Conservation (phyloP, 2,888 invertebrate genomes). For the Chymomyza amoena region DNA sequence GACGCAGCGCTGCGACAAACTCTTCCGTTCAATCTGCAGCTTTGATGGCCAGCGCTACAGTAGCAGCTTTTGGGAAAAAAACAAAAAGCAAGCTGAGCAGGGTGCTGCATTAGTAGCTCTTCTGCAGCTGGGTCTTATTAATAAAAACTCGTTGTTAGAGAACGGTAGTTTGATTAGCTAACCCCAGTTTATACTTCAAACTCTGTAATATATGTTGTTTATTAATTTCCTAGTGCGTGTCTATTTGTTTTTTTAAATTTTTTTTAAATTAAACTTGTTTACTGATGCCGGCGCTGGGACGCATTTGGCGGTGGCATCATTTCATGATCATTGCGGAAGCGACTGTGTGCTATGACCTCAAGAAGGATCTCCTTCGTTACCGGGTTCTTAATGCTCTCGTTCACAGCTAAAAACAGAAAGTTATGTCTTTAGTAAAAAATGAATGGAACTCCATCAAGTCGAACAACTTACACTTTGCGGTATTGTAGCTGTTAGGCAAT, state of each 20-base stretch:
- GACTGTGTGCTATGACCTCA: constrained; percentile 84
- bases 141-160: constrained; percentile 82
- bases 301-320: constrained; percentile 84
- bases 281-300: neutral
- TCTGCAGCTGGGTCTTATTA: constrained; percentile 83
- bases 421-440: neutral
- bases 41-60: constrained; percentile 88
- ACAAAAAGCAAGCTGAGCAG: constrained; percentile 96
- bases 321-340: constrained; percentile 84
- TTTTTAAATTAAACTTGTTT: neutral
- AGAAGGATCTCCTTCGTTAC: constrained; percentile 91
- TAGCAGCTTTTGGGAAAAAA: constrained; percentile 94
- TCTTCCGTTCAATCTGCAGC: constrained; percentile 88
- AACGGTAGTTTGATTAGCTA: constrained; percentile 86
- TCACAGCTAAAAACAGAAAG: constrained; percentile 84
- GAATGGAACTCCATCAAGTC: neutral
- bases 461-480: constrained; percentile 82
- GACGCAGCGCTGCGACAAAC: constrained; percentile 88
- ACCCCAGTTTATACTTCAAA: constrained; percentile 41
- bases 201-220: constrained; percentile 15
- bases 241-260: constrained; percentile 6
- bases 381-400: constrained; percentile 89
- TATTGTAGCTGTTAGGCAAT: constrained; percentile 92
- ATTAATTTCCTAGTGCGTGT: constrained; percentile 42
- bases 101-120: constrained; percentile 93